phyloP scores from a whole-genome alignment of 2,113 vertebrate genomes.

The Peromyscus californicus region DNA sequence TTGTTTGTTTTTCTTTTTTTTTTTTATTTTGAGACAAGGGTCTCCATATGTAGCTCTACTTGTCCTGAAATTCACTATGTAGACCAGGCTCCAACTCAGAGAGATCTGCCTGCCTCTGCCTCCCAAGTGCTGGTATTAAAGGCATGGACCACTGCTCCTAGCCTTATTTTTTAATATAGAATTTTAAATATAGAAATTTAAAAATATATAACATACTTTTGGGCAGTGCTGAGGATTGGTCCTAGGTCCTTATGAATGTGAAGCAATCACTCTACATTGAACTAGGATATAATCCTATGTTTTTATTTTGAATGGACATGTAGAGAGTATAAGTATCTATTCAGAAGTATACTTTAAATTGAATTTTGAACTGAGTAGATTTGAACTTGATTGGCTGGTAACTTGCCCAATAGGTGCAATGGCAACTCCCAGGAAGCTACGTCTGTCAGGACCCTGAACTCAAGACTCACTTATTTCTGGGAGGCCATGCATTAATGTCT shows the following conservation, averaged over 20 bases:
- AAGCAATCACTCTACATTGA: not conserved
- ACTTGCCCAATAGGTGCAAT: not conserved
- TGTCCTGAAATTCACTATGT: not conserved
- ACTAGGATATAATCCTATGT: not conserved
- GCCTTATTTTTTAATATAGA: not conserved
- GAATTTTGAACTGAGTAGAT: not conserved
- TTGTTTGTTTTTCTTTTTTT: too few species aligned
- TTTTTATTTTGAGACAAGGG: not conserved
- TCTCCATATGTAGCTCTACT: not conserved
- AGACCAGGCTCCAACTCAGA: not conserved
- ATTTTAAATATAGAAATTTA: not conserved
- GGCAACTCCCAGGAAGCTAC: not conserved
- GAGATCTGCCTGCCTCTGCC: not conserved
- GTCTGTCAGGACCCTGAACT: not conserved
- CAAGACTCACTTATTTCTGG: not conserved
- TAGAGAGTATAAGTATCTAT: not conserved
- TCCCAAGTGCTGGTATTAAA: not conserved
- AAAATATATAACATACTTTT: not conserved
- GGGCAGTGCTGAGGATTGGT: not conserved
- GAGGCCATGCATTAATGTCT: not conserved
- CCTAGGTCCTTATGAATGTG: not conserved
- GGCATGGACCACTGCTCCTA: not conserved
- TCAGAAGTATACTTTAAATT: slow-evolving; percentile 26
- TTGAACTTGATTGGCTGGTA: slow-evolving; percentile 15
- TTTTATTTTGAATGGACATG: not conserved